Evolutionary conservation across 1,140 invertebrate species (phyloP).

Genomic region (Leptinotarsa texana): DNA sequence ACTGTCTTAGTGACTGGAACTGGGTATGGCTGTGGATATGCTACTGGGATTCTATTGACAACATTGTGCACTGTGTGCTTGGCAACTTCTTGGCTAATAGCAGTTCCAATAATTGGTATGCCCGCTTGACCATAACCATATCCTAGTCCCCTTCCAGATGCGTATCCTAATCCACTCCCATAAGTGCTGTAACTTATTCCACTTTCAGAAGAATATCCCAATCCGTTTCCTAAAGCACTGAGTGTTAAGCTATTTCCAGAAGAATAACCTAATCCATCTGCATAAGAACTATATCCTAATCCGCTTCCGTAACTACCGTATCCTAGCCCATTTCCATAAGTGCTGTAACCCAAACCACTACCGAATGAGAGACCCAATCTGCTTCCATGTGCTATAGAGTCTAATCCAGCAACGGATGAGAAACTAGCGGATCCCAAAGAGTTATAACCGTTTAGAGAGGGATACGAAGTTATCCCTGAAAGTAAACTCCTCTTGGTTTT

Average conservation of each 20-base stretch:
- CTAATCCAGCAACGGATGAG: no score
- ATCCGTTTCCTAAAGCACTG: not conserved
- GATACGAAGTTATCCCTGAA: no score
- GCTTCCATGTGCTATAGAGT: no score
- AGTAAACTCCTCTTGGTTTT: not conserved
- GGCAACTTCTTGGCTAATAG: constrained; percentile 17
- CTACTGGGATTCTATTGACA: constrained; percentile 38
- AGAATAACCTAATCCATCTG: not conserved
- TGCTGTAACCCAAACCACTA: no score
- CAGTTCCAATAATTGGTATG: not conserved
- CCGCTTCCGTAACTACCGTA: no score
- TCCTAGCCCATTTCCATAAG: no score
- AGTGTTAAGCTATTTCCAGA: no score
- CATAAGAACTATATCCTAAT: no score
- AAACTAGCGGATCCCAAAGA: no score
- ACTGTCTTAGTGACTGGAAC: constrained; percentile 29
- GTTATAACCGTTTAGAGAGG: no score
- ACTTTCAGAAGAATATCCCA: not conserved
- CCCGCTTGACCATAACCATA: not conserved
- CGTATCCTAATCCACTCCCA: not conserved
- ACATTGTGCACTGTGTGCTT: constrained; percentile 40
- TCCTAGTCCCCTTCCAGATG: not conserved
- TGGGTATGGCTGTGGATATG: constrained; percentile 50
- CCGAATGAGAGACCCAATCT: no score
- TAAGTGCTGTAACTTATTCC: no score